A percentile compares a stretch with the other conserved stretches of the same genome.
phyloP scores from a whole-genome alignment of 2,888 invertebrate species.

The Chaetoderma sp. region DNA sequence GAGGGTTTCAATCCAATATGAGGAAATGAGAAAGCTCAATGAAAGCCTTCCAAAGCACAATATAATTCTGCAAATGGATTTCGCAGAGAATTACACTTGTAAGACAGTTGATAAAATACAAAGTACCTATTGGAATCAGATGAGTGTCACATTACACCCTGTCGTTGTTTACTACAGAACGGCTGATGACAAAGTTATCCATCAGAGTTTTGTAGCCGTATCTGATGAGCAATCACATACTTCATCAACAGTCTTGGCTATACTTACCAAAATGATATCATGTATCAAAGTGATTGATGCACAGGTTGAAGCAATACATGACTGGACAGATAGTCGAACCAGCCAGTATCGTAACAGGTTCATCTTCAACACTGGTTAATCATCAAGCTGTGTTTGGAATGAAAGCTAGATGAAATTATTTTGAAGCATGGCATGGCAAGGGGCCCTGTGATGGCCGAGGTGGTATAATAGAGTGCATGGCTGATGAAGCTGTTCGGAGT shows the following conservation, averaged over 20 bases:
- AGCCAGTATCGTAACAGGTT: too few relatives aligned
- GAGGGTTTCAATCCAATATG: too few relatives aligned
- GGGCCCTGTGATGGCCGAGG: conserved; percentile 30
- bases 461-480: conserved; percentile 5
- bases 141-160: too few relatives aligned
- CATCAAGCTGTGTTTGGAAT: conserved; percentile 4
- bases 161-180: too few relatives aligned
- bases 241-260: too few relatives aligned
- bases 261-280: too few relatives aligned
- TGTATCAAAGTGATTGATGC: too few relatives aligned
- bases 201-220: too few relatives aligned
- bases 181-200: too few relatives aligned
- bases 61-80: conserved; percentile 35
- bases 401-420: conserved; percentile 22
- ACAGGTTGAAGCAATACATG: conserved; percentile 9
- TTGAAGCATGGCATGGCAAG: conserved; percentile 26
- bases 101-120: conserved; percentile 26
- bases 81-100: conserved; percentile 32
- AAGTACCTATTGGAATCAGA: conserved; percentile 33
- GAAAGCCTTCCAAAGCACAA: conserved; percentile 19
- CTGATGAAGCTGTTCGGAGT: too few relatives aligned
- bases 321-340: conserved; percentile 22
- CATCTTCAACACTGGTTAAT: too few relatives aligned
- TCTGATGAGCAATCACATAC: too few relatives aligned
- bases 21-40: conserved; percentile 23